These are phyloP conservation scores for Callionymus lyra DNA, from an alignment of 2,113 vertebrate species.

Conservation along the genomic window DNA sequence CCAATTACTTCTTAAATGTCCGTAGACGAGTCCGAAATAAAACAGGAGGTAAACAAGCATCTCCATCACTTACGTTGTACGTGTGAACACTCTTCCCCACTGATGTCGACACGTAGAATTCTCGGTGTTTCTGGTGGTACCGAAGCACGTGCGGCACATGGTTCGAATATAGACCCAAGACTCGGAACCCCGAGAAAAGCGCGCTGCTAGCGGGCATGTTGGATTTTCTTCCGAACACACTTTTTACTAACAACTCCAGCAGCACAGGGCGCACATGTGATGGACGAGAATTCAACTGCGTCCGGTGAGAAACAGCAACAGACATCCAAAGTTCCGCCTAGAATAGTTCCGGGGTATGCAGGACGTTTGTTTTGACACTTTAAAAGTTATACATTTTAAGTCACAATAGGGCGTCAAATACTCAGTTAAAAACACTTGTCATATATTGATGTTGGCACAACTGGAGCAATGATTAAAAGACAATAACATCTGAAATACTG, in stretches of 20 bases:
- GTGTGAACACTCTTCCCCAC: slow-evolving; percentile 84
- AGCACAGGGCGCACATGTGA: not conserved
- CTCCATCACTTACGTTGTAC: slow-evolving; percentile 76
- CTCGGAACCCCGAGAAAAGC: slow-evolving; percentile 79
- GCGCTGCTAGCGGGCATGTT: slow-evolving; percentile 32
- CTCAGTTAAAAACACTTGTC: too few species aligned
- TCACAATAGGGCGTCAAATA: too few species aligned
- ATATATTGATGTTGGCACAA: too few species aligned
- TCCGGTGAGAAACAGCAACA: slow-evolving; percentile 18
- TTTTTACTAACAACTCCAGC: not conserved
- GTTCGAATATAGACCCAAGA: slow-evolving; percentile 80
- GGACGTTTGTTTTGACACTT: too few species aligned
- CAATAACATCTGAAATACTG: too few species aligned
- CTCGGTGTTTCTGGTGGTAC: slow-evolving; percentile 80
- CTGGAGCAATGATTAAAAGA: too few species aligned
- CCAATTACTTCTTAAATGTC: too few species aligned
- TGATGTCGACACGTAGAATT: slow-evolving; percentile 77
- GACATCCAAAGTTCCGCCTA: slow-evolving; percentile 20
- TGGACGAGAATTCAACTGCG: not conserved
- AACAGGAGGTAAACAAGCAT: too few species aligned
- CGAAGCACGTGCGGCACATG: slow-evolving; percentile 82
- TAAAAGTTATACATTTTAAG: too few species aligned
- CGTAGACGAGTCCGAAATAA: not conserved
- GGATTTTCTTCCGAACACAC: too few species aligned
- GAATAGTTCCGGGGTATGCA: too few species aligned